phyloP scores from a whole-genome alignment of 2,888 invertebrate genomes.

The Pyrgus malvae region DNA sequence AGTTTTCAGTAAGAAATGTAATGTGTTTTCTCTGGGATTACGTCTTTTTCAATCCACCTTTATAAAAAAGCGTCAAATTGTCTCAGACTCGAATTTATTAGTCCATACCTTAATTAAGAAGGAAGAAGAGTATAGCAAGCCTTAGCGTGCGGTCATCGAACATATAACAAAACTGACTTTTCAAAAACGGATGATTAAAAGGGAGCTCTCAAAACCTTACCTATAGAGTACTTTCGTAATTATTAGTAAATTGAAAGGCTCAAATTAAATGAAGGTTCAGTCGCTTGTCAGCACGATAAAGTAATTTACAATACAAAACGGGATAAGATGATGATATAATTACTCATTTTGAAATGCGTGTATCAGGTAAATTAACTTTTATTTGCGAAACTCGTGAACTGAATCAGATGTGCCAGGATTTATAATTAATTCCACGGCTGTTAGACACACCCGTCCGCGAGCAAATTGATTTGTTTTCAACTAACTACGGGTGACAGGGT shows the following conservation, averaged over 20 bases:
- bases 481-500: slow-evolving; percentile 2
- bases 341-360: neutral
- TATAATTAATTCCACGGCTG: slow-evolving; percentile 1
- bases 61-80: too few relatives aligned
- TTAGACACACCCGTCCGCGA: neutral
- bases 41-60: too few relatives aligned
- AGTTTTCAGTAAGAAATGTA: too few relatives aligned
- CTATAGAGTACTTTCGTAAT: neutral
- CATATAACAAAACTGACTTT: too few relatives aligned
- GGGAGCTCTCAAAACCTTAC: neutral
- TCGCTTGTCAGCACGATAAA: neutral
- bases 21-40: too few relatives aligned
- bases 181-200: neutral
- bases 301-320: neutral
- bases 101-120: too few relatives aligned
- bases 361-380: slow-evolving; percentile 4
- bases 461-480: slow-evolving; percentile 13
- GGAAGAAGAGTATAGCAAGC: too few relatives aligned
- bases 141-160: too few relatives aligned
- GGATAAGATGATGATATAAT: slow-evolving; percentile 12
- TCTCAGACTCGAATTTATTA: too few relatives aligned
- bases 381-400: slow-evolving; percentile 14
- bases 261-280: neutral
- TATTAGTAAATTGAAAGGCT: neutral
- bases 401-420: slow-evolving; percentile 2